Base-by-base conservation (phyloP, 2,113 vertebrate genomes). In the Onychorhynchus coronatus region DNA sequence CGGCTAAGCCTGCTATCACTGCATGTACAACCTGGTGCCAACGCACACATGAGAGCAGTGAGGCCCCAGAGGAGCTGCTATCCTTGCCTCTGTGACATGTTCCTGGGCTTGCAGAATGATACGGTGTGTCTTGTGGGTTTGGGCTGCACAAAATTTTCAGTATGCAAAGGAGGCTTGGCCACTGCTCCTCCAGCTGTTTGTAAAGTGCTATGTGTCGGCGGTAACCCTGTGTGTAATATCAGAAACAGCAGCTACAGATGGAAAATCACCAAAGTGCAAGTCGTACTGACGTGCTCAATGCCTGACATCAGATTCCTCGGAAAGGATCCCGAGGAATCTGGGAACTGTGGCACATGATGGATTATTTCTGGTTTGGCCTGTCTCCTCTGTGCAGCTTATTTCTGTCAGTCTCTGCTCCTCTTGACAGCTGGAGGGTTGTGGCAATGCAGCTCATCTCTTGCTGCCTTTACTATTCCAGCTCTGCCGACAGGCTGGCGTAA, bases 361-460 rank as follows among this genome's bases (percentile, higher is more conserved):
- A 96, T 96, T 97, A 97, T 95, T 97, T 96, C 96, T 95, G 91
- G 81, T 95, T 93, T 97, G 95, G 93, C 94, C 75, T 62, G 58
- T 73, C 84, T 96, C 73, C 70, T 86, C 71, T 9, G 2, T 72
- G 70, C 87, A 94, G 73, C 87, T 94, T 94, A 91, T 82, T 93
- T 74, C 81, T 93, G 80, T 93, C 88, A 74, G 52, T 82, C 89
- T 88, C 75, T 93, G 80, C 72, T 85, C 12, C 42, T 95, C 62
- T 46, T 85, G 96, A 92, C 92, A 96, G 89, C 92, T 94, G 91
- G 88, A 92, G 53, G 72, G 61, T 59, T 96, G 94, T 95, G 86
- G 91, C 96, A 95, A 88, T 74, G 75, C 80, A 91, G 11, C 78
- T 89, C 8, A 1, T 72, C 61, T 95, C 67, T 85, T 2, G 0